Percentiles rank a stretch among this genome's conserved stretches.
phyloP scores from a whole-genome alignment of 2,113 vertebrate species.

The Kryptolebias marmoratus region DNA sequence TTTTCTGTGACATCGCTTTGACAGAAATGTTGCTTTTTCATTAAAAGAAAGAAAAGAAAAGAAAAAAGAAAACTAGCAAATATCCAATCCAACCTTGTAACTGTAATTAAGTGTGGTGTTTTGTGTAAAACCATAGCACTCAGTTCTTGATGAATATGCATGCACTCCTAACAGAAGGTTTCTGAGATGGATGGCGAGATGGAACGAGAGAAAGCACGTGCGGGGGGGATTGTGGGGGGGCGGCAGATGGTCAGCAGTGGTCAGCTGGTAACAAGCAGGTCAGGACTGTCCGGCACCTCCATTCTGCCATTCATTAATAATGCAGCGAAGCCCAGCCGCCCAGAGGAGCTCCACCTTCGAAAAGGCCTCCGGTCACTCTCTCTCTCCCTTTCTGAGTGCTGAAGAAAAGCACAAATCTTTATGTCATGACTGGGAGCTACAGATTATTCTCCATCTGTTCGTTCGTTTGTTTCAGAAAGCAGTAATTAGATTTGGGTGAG shows the following conservation, averaged over 20 bases:
- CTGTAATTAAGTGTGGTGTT: constrained; percentile 12
- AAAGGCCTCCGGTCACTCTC: constrained; percentile 1
- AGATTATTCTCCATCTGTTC: constrained; percentile 48
- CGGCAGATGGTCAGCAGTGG: constrained; percentile 78
- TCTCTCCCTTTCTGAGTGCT: constrained; percentile 8
- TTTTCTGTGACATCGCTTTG: not conserved
- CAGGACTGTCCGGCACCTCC: constrained; percentile 56
- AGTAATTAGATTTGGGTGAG: constrained; percentile 36
- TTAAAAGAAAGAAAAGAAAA: not conserved
- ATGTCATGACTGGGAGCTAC: constrained; percentile 7
- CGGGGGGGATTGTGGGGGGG: constrained; percentile 1
- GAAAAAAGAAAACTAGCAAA: constrained; percentile 1
- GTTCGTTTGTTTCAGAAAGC: constrained; percentile 47
- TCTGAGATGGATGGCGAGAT: not conserved
- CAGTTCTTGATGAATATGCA: constrained; percentile 3
- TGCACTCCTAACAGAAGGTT: constrained; percentile 16
- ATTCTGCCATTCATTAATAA: constrained; percentile 63
- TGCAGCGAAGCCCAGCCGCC: constrained; percentile 38
- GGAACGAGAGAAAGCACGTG: constrained; percentile 3
- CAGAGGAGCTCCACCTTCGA: constrained; percentile 25
- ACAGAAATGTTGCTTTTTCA: too few species aligned
- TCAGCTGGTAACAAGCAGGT: constrained; percentile 72
- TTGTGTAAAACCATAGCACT: constrained; percentile 19
- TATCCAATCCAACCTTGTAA: constrained; percentile 27
- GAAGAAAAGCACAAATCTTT: constrained; percentile 15